phyloP scores from a whole-genome alignment of 2,113 vertebrate genomes.

The Mirza zaza region DNA sequence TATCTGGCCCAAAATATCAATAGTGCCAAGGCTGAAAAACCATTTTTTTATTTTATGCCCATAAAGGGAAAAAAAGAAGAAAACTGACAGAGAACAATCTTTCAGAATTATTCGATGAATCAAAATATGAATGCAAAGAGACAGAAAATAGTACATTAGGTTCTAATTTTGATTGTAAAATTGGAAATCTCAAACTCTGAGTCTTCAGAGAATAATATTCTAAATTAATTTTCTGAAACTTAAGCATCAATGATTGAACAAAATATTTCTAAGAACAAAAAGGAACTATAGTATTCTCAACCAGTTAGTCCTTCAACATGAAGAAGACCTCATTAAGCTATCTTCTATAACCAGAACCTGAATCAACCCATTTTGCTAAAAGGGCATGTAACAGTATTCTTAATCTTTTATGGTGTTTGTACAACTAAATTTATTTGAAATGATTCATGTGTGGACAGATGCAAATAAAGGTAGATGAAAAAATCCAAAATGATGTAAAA shows the following conservation, averaged over 20 bases:
- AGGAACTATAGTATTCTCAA: background rate
- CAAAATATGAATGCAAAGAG: background rate
- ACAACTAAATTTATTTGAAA: conserved; percentile 19
- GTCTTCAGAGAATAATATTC: background rate
- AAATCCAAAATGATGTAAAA: background rate
- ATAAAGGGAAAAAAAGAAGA: background rate
- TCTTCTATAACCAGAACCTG: background rate
- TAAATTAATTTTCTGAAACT: background rate
- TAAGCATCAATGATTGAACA: background rate
- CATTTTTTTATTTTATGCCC: background rate
- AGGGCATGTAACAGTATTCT: background rate
- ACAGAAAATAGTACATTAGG: background rate
- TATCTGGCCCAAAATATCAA: background rate
- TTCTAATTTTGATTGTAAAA: conserved; percentile 5
- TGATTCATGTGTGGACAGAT: background rate
- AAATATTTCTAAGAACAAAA: background rate
- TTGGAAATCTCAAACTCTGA: background rate
- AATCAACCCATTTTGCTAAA: background rate
- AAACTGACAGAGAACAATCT: background rate
- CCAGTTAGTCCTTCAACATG: background rate
- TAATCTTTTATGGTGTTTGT: background rate
- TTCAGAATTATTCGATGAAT: conserved; percentile 13
- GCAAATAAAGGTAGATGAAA: background rate
- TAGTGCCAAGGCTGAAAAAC: background rate
- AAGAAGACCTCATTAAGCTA: background rate